Conservation (phyloP, 2,888 invertebrate genomes). For the Pomacea canaliculata region DNA sequence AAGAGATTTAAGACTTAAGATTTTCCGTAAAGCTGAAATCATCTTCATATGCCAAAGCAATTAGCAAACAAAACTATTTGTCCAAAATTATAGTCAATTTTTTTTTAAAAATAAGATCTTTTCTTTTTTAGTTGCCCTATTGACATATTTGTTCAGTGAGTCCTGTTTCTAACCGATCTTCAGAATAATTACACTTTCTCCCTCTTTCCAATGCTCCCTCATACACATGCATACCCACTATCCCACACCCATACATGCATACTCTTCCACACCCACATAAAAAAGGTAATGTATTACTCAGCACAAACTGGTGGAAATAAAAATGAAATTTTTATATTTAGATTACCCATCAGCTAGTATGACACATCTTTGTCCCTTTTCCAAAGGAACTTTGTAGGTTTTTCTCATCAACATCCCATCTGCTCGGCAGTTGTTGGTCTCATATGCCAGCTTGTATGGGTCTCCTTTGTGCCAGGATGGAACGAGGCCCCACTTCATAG, state of each 20-base stretch:
- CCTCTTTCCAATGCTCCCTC: too few relatives aligned
- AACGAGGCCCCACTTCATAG: conserved; percentile 89
- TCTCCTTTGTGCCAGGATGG: conserved; percentile 84
- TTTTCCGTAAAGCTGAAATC: too few relatives aligned
- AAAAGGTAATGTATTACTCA: too few relatives aligned
- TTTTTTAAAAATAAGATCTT: too few relatives aligned
- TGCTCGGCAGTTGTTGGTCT: conserved; percentile 84
- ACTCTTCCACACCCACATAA: neutral
- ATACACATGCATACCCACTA: neutral
- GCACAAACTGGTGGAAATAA: too few relatives aligned
- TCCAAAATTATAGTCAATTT: too few relatives aligned
- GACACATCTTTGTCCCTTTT: conserved; percentile 81
- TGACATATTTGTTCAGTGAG: too few relatives aligned
- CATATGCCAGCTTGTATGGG: conserved; percentile 74
- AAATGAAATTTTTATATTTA: too few relatives aligned
- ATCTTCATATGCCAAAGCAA: neutral
- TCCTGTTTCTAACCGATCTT: neutral
- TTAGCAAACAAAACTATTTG: neutral
- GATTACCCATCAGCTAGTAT: conserved; percentile 82
- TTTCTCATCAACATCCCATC: conserved; percentile 81
- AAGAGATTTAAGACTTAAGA: neutral
- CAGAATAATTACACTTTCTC: neutral
- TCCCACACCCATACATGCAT: neutral
- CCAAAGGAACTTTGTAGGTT: conserved; percentile 78
- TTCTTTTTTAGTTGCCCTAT: too few relatives aligned